These are phyloP conservation scores for Simalia tracyae DNA, from an alignment of 2,797 vertebrate species.

Conservation along the genomic window DNA sequence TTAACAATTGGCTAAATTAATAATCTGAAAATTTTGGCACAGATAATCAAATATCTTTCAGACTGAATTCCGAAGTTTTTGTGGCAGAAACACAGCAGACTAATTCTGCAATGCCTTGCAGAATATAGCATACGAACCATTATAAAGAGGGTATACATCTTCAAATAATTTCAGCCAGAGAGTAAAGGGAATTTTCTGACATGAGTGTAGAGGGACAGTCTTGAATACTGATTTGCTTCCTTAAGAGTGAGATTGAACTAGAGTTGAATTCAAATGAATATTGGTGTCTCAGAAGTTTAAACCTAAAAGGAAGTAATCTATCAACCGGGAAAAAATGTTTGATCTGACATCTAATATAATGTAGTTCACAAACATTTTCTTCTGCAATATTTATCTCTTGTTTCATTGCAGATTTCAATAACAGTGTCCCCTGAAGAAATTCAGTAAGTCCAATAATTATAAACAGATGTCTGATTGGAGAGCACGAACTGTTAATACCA, in stretches of 20 bases:
- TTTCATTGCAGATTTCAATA: conserved; percentile 59
- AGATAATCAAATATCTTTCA: background rate
- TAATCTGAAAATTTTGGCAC: background rate
- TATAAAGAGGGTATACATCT: conserved; percentile 30
- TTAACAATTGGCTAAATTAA: background rate
- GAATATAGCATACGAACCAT: conserved; percentile 35
- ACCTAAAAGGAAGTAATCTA: conserved; percentile 62
- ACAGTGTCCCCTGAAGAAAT: conserved; percentile 59
- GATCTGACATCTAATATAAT: conserved; percentile 56
- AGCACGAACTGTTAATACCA: conserved; percentile 45
- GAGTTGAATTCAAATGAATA: conserved; percentile 65
- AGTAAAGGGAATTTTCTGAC: conserved; percentile 56
- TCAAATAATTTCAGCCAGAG: conserved; percentile 51
- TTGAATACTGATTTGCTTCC: conserved; percentile 57
- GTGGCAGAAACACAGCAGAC: conserved; percentile 22
- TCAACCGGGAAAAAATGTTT: conserved; percentile 57
- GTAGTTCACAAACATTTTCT: conserved; percentile 55
- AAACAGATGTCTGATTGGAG: conserved; percentile 49
- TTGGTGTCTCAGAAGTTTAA: conserved; percentile 57
- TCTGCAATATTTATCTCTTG: conserved; percentile 58
- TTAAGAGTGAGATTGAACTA: conserved; percentile 55
- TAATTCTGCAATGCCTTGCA: background rate
- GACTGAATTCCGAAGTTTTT: background rate
- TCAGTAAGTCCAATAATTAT: conserved; percentile 54
- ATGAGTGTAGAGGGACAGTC: conserved; percentile 39